These are phyloP conservation scores for Esperia sulphurella DNA, from an alignment of 2,888 invertebrate species.

Conservation along the genomic window DNA sequence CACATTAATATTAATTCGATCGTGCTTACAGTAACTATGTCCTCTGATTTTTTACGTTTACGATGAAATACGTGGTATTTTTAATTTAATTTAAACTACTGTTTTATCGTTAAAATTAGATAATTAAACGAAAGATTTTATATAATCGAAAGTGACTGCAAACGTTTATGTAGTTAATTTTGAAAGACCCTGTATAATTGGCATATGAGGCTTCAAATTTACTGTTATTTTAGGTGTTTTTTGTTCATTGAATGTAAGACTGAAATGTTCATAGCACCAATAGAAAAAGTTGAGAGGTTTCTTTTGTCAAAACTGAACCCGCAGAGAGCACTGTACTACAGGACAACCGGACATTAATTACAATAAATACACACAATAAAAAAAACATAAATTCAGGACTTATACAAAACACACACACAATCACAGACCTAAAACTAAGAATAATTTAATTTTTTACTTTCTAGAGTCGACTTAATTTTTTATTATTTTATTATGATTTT, in stretches of 20 bases:
- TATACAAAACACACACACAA: slow-evolving; percentile 18
- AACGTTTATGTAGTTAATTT: no score
- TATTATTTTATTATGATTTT: neutral
- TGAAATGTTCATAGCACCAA: slow-evolving; percentile 71
- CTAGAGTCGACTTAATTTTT: neutral
- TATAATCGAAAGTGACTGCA: no score
- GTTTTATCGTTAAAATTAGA: no score
- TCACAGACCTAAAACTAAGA: neutral
- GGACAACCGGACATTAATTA: slow-evolving; percentile 28
- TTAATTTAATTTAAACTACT: no score
- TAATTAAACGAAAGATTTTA: no score
- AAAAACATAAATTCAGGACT: slow-evolving; percentile 19
- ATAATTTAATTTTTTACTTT: slow-evolving; percentile 8
- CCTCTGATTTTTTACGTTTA: no score
- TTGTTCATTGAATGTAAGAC: slow-evolving; percentile 66
- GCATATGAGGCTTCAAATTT: slow-evolving; percentile 75
- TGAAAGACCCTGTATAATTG: no score
- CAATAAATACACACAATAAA: slow-evolving; percentile 19
- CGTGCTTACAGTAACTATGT: no score
- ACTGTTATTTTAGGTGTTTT: slow-evolving; percentile 59
- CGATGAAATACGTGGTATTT: no score
- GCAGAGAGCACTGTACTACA: slow-evolving; percentile 56
- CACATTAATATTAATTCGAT: no score
- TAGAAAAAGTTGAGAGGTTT: slow-evolving; percentile 38
- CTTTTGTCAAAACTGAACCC: slow-evolving; percentile 41